A percentile compares a stretch with the other conserved stretches of the same genome.
phyloP scores from a whole-genome alignment of 1,140 invertebrate species.

The Achatina immaculata region DNA sequence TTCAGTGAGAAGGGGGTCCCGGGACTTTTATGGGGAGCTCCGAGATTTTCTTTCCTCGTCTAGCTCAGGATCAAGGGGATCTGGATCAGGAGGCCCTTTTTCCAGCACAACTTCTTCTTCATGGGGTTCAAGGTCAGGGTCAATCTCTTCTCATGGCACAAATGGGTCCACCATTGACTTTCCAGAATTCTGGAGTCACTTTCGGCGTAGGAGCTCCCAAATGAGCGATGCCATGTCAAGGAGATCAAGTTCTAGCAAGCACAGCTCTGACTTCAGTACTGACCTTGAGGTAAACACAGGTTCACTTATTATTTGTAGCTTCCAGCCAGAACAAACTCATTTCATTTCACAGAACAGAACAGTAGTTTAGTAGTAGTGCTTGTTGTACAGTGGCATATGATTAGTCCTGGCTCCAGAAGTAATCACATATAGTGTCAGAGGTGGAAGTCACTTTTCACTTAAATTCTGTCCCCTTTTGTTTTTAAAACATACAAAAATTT shows the following conservation, averaged over 20 bases:
- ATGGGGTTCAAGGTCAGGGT: constrained; percentile 33
- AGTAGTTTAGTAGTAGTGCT: too few relatives aligned
- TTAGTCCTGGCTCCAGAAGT: too few relatives aligned
- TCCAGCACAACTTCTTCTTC: constrained; percentile 21
- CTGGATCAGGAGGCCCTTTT: background rate
- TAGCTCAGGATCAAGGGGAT: constrained; percentile 1
- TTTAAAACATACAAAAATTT: too few relatives aligned
- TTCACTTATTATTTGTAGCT: background rate
- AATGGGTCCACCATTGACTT: constrained; percentile 45
- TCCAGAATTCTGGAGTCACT: constrained; percentile 57
- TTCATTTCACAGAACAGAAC: too few relatives aligned
- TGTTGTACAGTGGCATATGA: too few relatives aligned
- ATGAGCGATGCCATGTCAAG: constrained; percentile 61
- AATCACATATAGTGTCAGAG: too few relatives aligned
- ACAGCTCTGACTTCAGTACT: constrained; percentile 66
- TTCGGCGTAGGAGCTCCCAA: constrained; percentile 63
- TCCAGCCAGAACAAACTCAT: too few relatives aligned
- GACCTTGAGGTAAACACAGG: constrained; percentile 62
- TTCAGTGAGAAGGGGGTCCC: background rate
- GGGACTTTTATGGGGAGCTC: constrained; percentile 19
- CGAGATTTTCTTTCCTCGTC: constrained; percentile 21
- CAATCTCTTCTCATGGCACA: constrained; percentile 32
- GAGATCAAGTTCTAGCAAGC: constrained; percentile 59
- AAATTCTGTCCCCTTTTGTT: too few relatives aligned
- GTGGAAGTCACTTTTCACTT: too few relatives aligned